Percentiles rank a stretch among this genome's conserved stretches.
These are phyloP conservation scores for Drymonia ruficornis DNA, from an alignment of 2,888 invertebrate genomes.

Conservation along the genomic window DNA sequence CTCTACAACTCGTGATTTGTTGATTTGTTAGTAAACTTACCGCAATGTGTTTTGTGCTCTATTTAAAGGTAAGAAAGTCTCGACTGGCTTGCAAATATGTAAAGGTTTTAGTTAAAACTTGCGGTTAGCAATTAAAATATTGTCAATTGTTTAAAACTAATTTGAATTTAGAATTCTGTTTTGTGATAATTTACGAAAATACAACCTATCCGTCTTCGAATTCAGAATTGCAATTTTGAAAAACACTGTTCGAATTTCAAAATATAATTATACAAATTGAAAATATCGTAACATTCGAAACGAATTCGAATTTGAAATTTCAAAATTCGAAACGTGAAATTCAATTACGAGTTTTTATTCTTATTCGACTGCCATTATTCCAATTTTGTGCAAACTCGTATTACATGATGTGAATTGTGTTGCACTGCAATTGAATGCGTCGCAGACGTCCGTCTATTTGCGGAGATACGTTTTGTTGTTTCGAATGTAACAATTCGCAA, in stretches of 20 bases:
- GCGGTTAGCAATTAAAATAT: neutral
- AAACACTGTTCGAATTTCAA: constrained; percentile 2
- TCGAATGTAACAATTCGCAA: constrained; percentile 57
- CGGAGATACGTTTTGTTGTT: constrained; percentile 63
- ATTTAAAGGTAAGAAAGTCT: constrained; percentile 6
- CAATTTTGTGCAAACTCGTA: neutral
- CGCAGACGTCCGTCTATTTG: constrained; percentile 61
- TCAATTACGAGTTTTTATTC: neutral
- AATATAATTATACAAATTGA: neutral
- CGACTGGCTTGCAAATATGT: neutral
- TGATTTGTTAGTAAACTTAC: constrained; percentile 28
- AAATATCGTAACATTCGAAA: neutral
- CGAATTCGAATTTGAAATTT: neutral
- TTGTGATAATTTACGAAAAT: neutral
- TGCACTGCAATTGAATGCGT: constrained; percentile 49
- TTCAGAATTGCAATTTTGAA: neutral
- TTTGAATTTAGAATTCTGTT: neutral
- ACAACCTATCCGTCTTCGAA: too few relatives aligned
- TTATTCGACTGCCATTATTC: constrained; percentile 1
- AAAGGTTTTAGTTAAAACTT: neutral
- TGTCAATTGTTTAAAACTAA: neutral
- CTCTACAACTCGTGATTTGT: constrained; percentile 43
- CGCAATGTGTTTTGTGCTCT: constrained; percentile 19
- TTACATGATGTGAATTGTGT: constrained; percentile 31
- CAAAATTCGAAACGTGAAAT: neutral